A percentile compares a stretch with the other conserved stretches of the same genome.
Conservation (phyloP, 2,888 invertebrate species). For the Dascillus cervinus region DNA sequence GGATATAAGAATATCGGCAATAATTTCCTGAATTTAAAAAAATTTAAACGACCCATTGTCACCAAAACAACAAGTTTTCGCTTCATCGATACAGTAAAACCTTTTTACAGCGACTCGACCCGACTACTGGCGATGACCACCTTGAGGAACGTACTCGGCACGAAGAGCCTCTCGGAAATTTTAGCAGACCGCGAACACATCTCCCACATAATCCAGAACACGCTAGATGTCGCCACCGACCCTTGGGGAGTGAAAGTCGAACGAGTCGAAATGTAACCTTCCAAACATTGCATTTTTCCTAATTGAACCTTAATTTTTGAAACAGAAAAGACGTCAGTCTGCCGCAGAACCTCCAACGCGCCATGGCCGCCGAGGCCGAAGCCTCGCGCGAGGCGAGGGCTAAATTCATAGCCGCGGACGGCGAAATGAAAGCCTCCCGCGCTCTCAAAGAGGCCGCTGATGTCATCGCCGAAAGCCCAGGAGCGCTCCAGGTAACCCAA, state of each 20-base stretch:
- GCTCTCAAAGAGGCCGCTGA: constrained; percentile 81
- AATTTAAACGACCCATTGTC: neutral
- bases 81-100: no score
- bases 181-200: constrained; percentile 88
- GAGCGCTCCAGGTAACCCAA: constrained; percentile 58
- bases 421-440: constrained; percentile 77
- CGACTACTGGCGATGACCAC: constrained; percentile 77
- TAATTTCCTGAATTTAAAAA: neutral
- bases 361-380: constrained; percentile 79
- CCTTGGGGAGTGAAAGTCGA: constrained; percentile 93
- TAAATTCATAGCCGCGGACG: constrained; percentile 76
- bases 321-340: constrained; percentile 68
- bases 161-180: constrained; percentile 84
- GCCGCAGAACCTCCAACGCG: constrained; percentile 67
- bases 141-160: constrained; percentile 84
- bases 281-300: constrained; percentile 13
- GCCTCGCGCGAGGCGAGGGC: constrained; percentile 69
- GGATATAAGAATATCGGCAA: no score
- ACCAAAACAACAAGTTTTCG: no score
- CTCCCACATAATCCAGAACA: constrained; percentile 81
- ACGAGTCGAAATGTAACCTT: constrained; percentile 90
- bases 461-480: constrained; percentile 72
- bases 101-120: constrained; percentile 63
- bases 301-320: no score
- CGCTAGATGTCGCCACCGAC: constrained; percentile 79